Base-by-base conservation (phyloP, 2,113 vertebrate genomes). In the Thunnus thynnus region DNA sequence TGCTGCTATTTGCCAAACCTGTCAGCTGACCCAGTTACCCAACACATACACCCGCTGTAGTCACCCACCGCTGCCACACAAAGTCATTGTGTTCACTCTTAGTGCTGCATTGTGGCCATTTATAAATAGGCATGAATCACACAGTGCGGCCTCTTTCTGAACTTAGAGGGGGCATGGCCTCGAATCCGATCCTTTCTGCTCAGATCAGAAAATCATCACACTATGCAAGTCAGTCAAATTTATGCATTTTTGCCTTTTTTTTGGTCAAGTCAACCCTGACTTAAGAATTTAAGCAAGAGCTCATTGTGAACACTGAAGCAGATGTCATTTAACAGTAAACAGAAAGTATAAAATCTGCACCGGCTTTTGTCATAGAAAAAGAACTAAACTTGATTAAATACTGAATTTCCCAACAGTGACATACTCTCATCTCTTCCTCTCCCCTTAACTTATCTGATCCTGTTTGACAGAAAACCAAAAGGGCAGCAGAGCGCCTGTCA, bases 1-100 rank as follows among this genome's bases (percentile, higher is more conserved):
- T 64, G 54, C 13, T n/a, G 67, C 55, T 5, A 20, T 90, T 65
- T 79, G 75, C 71, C 73, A 88, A 57, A 75, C 11, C 30, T 62
- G 84, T 89, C 83, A 89, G 70, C 55, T 87, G 83, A 91, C 62
- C 69, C 69, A 66, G 51, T 65, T 47, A 66, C 22, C 20, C 54
- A 65, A 41, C 60, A 82, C 71, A 47, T 3, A 68, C 30, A 58
- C 17, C 48, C 65, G 66, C 46, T 65, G 66, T 57, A 48, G 50
- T 54, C 76, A 72, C 50, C 41, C 30, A 70, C 69, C 1, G 2
- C 60, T 1, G 0, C 17, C 46, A 72, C 36, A 55, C 44, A 78
- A 25, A 47, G 46, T 22, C 71, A 74, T 66, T 79, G 25, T 22
- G 47, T 48, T 22, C 13, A 20, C 32, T 32, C 36, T 80, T 61